Evolutionary conservation across 2,888 invertebrate species (phyloP), one percentile per base, ranked within the genome.

Genomic region (Pycnomerus fuliginosus): DNA sequence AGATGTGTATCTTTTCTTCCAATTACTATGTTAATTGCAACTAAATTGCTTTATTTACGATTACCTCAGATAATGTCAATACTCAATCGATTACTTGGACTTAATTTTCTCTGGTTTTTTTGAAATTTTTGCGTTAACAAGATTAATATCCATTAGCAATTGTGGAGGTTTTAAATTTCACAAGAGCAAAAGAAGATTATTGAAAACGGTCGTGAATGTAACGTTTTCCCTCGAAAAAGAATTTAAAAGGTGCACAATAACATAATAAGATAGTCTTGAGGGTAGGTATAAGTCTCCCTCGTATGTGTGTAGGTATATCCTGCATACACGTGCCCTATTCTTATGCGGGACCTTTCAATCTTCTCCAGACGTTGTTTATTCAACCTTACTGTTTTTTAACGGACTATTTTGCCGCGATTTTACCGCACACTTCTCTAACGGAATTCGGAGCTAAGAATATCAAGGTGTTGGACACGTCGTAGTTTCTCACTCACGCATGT

Each of bases 261-360:
- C 47, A 42, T 47, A 66, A 67, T 65, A 64, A 65, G 67, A 67
- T 64, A 63, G 61, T 58, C 54, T 61, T 50, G 52, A 60, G 62
- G 62, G 62, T 55, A 43, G 20, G 20, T 20, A 8, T 8, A 8
- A 7, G 33, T 33, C 29, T 48, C 36, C 44, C 37, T 38, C 32
- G 32, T n/a, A n/a, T n/a, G n/a, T 45, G 48, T 43, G 42, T 41
- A 33, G 44, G 48, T 42, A 44, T 53, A 46, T 55, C 52, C 45
- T 47, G 43, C 50, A 62, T 64, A 68, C 70, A 70, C 70, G 70
- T 70, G 70, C 70, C 68, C 63, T 60, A 65, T 66, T 68, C 67
- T 64, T 61, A 62, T 66, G 61, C 62, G 68, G 68, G 68, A 65
- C 64, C 66, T 60, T 61, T 61, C 61, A 58, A 56, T 61, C 59